Conservation (phyloP, 2,797 vertebrate genomes). For the Coranthus polyacanthus region DNA sequence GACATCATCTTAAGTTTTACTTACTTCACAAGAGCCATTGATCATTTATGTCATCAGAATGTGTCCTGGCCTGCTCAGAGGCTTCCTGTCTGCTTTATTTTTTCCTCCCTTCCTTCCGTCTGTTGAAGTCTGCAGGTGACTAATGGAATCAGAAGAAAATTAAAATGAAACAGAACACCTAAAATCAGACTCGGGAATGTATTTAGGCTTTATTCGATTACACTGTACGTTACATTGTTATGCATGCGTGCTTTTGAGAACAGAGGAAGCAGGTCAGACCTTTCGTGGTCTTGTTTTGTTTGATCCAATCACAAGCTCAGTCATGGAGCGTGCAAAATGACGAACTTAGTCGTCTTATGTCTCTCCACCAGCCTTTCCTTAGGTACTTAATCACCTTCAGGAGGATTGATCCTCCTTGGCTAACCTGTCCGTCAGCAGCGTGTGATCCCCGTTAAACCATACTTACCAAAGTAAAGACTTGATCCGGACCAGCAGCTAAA, state of each 20-base stretch:
- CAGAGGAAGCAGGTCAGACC: background rate
- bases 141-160: background rate
- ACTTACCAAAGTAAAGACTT: slow-evolving; percentile 90
- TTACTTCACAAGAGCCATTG: background rate
- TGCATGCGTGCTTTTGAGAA: background rate
- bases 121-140: background rate
- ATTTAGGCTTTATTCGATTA: background rate
- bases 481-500: slow-evolving; percentile 82
- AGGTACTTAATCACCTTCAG: slow-evolving; percentile 90
- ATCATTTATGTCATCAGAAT: slow-evolving; percentile 1
- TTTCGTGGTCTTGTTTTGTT: slow-evolving; percentile 68
- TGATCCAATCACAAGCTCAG: slow-evolving; percentile 79
- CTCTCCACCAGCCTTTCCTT: slow-evolving; percentile 89
- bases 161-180: background rate
- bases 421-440: slow-evolving; percentile 66
- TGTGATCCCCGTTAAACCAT: slow-evolving; percentile 83
- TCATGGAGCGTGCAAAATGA: slow-evolving; percentile 86
- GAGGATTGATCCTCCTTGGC: slow-evolving; percentile 74
- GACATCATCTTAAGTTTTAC: background rate
- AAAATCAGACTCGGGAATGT: background rate
- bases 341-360: slow-evolving; percentile 83
- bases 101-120: background rate
- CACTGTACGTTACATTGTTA: background rate
- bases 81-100: background rate
- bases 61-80: background rate